Evolutionary conservation across 2,797 vertebrate genomes (phyloP).

Genomic region (Malurus splendens): DNA sequence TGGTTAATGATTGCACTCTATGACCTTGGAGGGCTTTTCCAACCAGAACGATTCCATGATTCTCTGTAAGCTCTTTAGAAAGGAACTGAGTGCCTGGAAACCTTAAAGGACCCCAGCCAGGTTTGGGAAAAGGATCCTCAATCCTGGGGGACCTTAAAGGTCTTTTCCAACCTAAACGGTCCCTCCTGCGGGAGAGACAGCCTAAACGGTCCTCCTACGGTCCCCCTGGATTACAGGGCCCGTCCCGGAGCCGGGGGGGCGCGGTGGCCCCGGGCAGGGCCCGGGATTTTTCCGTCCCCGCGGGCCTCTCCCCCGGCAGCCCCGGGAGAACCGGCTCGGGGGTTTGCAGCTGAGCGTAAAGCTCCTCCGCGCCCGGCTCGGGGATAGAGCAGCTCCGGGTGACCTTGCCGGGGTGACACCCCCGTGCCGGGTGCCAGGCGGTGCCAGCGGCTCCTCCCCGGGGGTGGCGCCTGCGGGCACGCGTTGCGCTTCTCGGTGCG

Average conservation of each 20-base stretch:
- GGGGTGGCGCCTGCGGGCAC: not conserved
- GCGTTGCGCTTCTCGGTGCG: not conserved
- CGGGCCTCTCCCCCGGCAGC: not conserved
- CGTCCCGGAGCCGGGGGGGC: too few species aligned
- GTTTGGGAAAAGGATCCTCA: not conserved
- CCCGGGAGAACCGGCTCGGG: not conserved
- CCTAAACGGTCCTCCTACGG: too few species aligned
- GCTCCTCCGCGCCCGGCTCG: not conserved
- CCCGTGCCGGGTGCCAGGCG: not conserved
- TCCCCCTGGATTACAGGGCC: not conserved
- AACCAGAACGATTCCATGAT: rapidly evolving
- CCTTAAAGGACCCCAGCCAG: too few species aligned
- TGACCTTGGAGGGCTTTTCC: not conserved
- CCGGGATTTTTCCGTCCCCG: not conserved
- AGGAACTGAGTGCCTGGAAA: not conserved
- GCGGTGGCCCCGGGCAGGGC: not conserved
- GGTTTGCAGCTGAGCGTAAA: not conserved
- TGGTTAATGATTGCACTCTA: not conserved
- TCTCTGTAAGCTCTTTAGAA: not conserved
- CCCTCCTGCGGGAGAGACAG: too few species aligned
- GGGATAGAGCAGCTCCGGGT: not conserved
- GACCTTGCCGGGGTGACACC: not conserved
- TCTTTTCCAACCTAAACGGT: not conserved
- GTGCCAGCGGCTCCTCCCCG: not conserved
- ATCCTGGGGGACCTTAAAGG: not conserved